phyloP scores from a whole-genome alignment of 2,888 invertebrate species.

The Busseola fusca region DNA sequence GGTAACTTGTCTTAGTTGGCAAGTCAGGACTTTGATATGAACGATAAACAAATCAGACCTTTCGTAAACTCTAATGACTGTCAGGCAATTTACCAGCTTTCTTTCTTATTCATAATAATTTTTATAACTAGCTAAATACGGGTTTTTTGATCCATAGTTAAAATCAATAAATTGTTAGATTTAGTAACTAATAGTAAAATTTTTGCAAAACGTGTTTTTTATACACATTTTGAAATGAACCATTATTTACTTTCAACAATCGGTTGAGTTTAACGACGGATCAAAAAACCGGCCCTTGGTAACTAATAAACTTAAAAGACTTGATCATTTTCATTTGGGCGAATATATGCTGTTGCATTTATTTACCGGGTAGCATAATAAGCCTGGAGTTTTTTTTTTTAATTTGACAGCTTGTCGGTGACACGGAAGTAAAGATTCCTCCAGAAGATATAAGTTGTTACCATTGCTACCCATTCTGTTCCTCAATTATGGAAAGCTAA shows the following conservation, averaged over 20 bases:
- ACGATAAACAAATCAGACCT: constrained; percentile 3
- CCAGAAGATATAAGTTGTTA: constrained; percentile 5
- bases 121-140: too few species aligned
- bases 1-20: background rate
- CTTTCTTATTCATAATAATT: background rate
- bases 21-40: background rate
- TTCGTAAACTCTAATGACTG: background rate
- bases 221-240: too few species aligned
- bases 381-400: background rate
- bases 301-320: too few species aligned
- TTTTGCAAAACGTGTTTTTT: too few species aligned
- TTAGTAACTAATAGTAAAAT: too few species aligned
- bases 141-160: too few species aligned
- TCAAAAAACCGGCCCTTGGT: too few species aligned
- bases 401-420: background rate
- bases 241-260: too few species aligned
- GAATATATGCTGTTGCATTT: background rate
- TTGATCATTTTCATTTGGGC: too few species aligned
- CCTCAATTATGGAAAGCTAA: constrained; percentile 42
- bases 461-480: constrained; percentile 17
- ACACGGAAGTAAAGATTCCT: background rate
- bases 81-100: constrained; percentile 5
- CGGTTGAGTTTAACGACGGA: too few species aligned
- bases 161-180: too few species aligned
- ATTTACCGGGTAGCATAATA: background rate